phyloP scores from a whole-genome alignment of 2,797 vertebrate genomes.

The Squalus acanthias region DNA sequence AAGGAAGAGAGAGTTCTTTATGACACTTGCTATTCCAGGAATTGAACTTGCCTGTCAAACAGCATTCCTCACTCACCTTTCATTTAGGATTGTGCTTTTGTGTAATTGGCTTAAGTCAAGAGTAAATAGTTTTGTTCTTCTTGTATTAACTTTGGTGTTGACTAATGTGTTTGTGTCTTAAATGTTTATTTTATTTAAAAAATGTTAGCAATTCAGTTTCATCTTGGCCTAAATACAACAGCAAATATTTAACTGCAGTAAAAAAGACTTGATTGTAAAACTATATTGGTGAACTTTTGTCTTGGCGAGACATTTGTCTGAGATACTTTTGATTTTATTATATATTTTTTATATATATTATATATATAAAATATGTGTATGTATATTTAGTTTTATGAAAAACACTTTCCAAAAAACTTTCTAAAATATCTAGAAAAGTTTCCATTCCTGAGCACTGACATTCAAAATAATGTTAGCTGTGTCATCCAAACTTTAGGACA shows the following conservation, averaged over 20 bases:
- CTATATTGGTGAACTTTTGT: neutral
- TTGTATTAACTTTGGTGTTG: neutral
- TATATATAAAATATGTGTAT: too few relatives aligned
- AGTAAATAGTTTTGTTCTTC: neutral
- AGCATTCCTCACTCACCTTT: neutral
- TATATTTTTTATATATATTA: too few relatives aligned
- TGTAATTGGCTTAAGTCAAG: neutral
- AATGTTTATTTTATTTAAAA: neutral
- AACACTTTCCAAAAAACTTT: neutral
- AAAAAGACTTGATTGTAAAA: neutral
- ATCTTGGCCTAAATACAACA: neutral
- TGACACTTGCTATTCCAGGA: neutral
- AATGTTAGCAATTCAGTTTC: neutral
- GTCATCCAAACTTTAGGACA: neutral
- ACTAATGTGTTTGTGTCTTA: neutral
- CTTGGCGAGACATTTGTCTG: too few relatives aligned
- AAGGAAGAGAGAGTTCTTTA: neutral
- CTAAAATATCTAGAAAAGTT: neutral
- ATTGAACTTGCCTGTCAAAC: neutral
- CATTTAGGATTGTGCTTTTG: neutral
- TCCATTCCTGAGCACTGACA: neutral
- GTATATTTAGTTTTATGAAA: neutral
- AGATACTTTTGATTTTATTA: too few relatives aligned
- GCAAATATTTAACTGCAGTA: neutral
- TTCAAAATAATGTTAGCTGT: neutral